Evolutionary conservation across 2,888 invertebrate genomes (phyloP), one percentile per base, ranked within the genome.

Genomic region (Apodemia arnacis): DNA sequence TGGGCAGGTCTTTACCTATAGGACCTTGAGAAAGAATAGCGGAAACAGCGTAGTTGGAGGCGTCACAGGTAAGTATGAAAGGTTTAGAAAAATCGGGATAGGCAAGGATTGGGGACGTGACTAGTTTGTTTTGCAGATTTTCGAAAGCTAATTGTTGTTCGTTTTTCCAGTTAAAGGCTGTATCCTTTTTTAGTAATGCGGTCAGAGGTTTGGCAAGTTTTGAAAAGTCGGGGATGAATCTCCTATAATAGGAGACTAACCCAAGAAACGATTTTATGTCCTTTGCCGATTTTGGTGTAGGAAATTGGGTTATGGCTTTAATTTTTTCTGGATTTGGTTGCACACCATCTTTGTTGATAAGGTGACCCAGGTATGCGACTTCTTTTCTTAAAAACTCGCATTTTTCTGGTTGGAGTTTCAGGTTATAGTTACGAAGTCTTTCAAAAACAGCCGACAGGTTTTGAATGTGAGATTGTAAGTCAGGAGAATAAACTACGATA

Each of bases 31-130:
- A 27, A 1, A 69, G 31, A 8, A 69, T 69, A 8, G 69, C 69
- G 1, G 69, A 69, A 13, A 69, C 18, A 15, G 69, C 69, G 7
- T 69, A 31, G 7, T 73, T 79, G 8, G 78, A 78, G 1, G 78
- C 78, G 13, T 79, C 83, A 15, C 78, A 79, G 4, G 83, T 79
- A 31, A 83, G 78, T 4, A 79, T 44, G 5, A 83, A 83, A 1
- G 72, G 83, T 59, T 83, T 24, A 11, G 78, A 27, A 27, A 83
- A 83, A 34, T 83, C 73, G 1, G 83, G 83, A 66, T 83, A 83
- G 6, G 49, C 72, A 31, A 49, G n/a, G 18, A 87, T 83, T 11
- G 78, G 49, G 11, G 76, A 18, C 72, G 84, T 82, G 15, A 83
- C 82, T 15, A 83, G 75, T 8, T 74, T 80, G 13, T 73, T 83